These are phyloP conservation scores for Zosterops hypoxanthus DNA, from an alignment of 2,113 vertebrate genomes.

Conservation along the genomic window DNA sequence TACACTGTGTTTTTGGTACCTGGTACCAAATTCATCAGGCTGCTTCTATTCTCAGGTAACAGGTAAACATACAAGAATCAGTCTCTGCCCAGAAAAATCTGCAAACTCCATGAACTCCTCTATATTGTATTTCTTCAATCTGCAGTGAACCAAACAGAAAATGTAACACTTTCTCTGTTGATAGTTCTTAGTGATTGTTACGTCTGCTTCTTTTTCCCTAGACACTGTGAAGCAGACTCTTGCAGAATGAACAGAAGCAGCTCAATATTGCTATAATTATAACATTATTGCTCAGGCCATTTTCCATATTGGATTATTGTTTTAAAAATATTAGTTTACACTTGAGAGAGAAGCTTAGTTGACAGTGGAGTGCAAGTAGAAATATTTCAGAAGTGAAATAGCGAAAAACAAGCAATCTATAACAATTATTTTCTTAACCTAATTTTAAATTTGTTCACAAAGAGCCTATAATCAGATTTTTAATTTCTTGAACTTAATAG, in stretches of 20 bases:
- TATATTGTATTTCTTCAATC: background rate
- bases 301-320: background rate
- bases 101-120: background rate
- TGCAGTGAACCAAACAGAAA: background rate
- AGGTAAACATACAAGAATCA: background rate
- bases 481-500: background rate
- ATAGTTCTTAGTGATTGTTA: background rate
- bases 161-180: background rate
- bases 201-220: background rate
- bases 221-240: background rate
- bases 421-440: slow-evolving; percentile 9
- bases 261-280: background rate
- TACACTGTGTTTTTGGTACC: background rate
- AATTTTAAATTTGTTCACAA: slow-evolving; percentile 1
- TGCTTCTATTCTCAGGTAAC: background rate
- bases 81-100: background rate
- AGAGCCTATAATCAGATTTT: background rate
- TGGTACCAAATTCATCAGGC: background rate
- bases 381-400: background rate
- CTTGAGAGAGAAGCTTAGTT: background rate
- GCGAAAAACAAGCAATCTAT: background rate
- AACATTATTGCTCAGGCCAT: background rate
- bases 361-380: background rate
- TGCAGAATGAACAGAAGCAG: background rate
- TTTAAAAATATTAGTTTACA: background rate